Evolutionary conservation across 2,113 vertebrate genomes (phyloP).

Genomic region (Nycticebus coucang): DNA sequence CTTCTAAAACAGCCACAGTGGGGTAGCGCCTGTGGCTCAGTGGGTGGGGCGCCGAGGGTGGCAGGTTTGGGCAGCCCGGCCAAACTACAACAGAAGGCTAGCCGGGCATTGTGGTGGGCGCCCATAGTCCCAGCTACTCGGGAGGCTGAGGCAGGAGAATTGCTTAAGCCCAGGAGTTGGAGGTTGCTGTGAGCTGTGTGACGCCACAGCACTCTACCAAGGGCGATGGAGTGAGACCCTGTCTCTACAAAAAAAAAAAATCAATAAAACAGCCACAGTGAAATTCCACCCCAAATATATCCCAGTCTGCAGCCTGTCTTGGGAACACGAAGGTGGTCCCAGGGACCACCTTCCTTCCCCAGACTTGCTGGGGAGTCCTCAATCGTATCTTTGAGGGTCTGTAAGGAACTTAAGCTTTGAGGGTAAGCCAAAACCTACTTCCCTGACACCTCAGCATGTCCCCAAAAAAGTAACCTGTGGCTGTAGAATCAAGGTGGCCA

Average conservation of each 20-base stretch:
- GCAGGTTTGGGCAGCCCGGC: too few species aligned
- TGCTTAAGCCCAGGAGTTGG: too few species aligned
- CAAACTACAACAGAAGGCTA: too few species aligned
- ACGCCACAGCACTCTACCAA: too few species aligned
- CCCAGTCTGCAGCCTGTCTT: background rate
- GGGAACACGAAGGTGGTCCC: background rate
- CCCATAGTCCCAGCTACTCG: too few species aligned
- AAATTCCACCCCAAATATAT: background rate
- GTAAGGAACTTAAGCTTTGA: background rate
- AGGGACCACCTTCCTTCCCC: background rate
- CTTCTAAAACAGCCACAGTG: background rate
- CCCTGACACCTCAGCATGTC: background rate
- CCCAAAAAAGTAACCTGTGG: constrained; percentile 53
- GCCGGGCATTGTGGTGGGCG: too few species aligned
- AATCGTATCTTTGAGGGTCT: constrained; percentile 35
- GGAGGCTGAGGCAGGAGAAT: too few species aligned
- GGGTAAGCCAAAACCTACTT: background rate
- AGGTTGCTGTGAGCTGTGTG: too few species aligned
- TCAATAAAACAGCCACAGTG: background rate
- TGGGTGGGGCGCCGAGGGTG: too few species aligned
- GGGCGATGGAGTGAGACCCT: too few species aligned
- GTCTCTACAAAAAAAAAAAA: too few species aligned
- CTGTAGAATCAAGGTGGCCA: background rate
- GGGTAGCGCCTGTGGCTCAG: too few species aligned
- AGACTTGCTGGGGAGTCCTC: background rate